Base-by-base conservation (phyloP, 2,113 vertebrate genomes). In the Lepisosteus osseus region DNA sequence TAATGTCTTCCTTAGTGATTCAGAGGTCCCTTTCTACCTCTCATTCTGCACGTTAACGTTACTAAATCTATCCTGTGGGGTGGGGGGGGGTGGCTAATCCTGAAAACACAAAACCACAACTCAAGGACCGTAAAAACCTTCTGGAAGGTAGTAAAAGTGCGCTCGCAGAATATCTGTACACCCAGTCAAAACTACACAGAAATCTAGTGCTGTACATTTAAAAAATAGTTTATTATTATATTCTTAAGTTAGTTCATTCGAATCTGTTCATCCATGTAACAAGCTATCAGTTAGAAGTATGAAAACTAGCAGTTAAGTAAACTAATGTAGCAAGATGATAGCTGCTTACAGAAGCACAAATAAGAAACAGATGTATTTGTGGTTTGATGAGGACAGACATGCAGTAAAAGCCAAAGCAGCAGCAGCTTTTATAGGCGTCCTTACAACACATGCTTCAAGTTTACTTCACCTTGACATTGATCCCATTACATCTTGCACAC, bases 341-440 rank as follows among this genome's bases (percentile, higher is more conserved):
- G 72, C 78, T 72, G 71, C 72, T 68, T 75, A 78, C 51, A 79
- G 78, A 84, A 79, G 71, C 51, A 51, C 51, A 78, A 74, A 81
- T 82, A 80, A 72, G 74, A 77, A 78, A 78, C 79, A 82, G 76
- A 81, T 81, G 79, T 82, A 71, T 76, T 80, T 80, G 76, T 78
- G 73, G 80, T 80, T 74, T 72, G 65, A 62, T 45, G 72, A 68
- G 59, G 71, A 76, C 77, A 77, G 76, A 74, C 70, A 47, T 63
- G n/a, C 74, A 69, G 64, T 74, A 74, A 51, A 67, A 72, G 75
- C 72, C 29, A 29, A 29, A 29, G 29, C 29, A 29, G 29, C 29
- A 2, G 29, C 29, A 29, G 29, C 29, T 29, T 29, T 29, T 29
- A 1, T 29, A 29, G 29, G 29, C 29, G 29, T 29, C 29, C 29